Conservation (phyloP, 2,797 vertebrate species). For the Lophius americanus region DNA sequence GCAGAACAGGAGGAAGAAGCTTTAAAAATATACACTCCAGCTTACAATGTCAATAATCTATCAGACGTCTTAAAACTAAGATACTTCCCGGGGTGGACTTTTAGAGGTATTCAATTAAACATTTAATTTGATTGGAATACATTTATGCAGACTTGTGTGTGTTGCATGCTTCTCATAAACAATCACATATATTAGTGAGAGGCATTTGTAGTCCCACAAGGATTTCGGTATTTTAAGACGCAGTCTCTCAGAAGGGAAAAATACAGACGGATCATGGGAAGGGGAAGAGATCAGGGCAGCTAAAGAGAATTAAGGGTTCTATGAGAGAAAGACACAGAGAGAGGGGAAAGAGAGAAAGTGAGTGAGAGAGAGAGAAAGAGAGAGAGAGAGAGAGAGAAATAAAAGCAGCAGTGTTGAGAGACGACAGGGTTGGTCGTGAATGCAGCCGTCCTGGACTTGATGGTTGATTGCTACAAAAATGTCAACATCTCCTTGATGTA, state of each 20-base stretch:
- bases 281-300: not conserved
- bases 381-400: constrained; percentile 46
- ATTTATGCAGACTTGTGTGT: no score
- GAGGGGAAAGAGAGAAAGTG: not conserved
- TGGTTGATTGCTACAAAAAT: constrained; percentile 85
- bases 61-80: not conserved
- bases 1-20: constrained; percentile 17
- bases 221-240: not conserved
- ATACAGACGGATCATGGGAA: not conserved
- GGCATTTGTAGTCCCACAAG: no score
- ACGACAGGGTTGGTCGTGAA: constrained; percentile 71
- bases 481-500: constrained; percentile 78
- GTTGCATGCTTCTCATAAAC: constrained; percentile 1
- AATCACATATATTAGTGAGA: not conserved
- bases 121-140: not conserved
- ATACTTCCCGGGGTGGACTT: not conserved
- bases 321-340: constrained; percentile 1
- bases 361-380: constrained; percentile 1
- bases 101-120: not conserved
- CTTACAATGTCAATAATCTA: no score
- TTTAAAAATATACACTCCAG: no score
- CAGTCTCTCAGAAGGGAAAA: not conserved
- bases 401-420: constrained; percentile 82
- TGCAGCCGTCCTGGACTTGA: constrained; percentile 75
- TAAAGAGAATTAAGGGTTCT: constrained; percentile 29